Base-by-base conservation (phyloP, 92 coral and sea anemone genomes). In the Epizoanthus stellaris region DNA sequence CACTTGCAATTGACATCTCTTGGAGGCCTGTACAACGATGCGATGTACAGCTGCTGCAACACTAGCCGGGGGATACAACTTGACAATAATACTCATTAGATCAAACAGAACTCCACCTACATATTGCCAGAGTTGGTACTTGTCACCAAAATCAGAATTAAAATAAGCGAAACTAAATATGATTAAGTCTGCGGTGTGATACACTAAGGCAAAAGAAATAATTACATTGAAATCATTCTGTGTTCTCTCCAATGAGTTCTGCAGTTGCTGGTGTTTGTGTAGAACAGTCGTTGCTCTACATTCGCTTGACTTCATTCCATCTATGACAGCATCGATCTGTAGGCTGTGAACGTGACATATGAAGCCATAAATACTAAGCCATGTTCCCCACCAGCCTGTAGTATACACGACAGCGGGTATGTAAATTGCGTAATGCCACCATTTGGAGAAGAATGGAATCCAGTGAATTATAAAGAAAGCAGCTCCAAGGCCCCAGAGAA, bases 151-250 rank as follows among this genome's bases (percentile, higher is more conserved):
- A 62, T 91, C 87, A 13, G 87, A 81, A 85, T 76, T 80, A 20
- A 88, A 91, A 77, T 89, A 91, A 4, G 94, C 94, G 63, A 91
- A 91, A 66, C 94, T 91, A 56, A 91, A 91, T n/a, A 89, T 70
- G 59, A 91, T 91, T 59, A 91, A 36, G 63, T 91, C 94, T 19
- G 80, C 38, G 1, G 88, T 76, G 70, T 91, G 94, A 39, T 88
- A 91, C 5, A 80, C 87, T 21, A 91, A 40, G 40, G 94, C 94
- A 21, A 89, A 89, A 14, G 94, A 91, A 80, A 91, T 89, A 16
- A 91, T 73, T 36, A 86, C 14, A 71, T 75, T 82, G 68, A 91
- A 91, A 73, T 91, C 94, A 12, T 57, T 70, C 74, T 91, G 94
- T 9, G 92, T 89, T 75, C 80, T 85, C 34, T 89, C 92, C 45